Conservation (phyloP, 1,140 invertebrate species). For the Archivesica marissinica region DNA sequence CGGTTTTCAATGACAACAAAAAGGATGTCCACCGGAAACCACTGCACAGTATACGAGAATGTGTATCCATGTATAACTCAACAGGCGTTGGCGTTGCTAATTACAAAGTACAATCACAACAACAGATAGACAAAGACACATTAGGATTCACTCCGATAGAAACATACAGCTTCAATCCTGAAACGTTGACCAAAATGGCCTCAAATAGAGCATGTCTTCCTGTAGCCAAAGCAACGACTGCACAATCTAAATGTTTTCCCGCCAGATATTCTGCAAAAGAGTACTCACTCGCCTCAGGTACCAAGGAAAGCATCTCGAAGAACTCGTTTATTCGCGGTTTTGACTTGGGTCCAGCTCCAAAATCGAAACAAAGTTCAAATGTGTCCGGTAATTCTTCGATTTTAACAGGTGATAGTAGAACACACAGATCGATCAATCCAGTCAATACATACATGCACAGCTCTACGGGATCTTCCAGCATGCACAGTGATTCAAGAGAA, state of each 20-base stretch:
- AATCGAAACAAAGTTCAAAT: not conserved
- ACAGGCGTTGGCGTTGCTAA: too few relatives aligned
- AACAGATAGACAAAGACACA: not conserved
- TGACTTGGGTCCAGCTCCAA: constrained; percentile 29
- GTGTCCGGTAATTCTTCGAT: too few relatives aligned
- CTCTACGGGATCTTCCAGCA: not conserved
- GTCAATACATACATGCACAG: not conserved
- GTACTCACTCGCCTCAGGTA: not conserved
- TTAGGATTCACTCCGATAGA: constrained; percentile 46
- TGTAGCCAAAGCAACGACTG: too few relatives aligned
- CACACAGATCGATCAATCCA: not conserved
- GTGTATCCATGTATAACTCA: too few relatives aligned
- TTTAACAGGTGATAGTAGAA: not conserved
- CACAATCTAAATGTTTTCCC: not conserved
- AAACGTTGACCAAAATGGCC: constrained; percentile 9
- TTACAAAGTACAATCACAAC: too few relatives aligned
- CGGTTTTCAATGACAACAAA: too few relatives aligned
- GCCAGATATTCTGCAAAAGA: not conserved
- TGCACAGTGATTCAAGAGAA: not conserved
- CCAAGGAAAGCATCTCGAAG: constrained; percentile 21
- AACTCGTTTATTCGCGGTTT: constrained; percentile 38
- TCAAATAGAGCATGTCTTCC: not conserved
- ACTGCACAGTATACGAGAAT: too few relatives aligned
- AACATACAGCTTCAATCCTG: constrained; percentile 52
- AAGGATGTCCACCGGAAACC: too few relatives aligned